Evolutionary conservation across 2,113 vertebrate species (phyloP).

Genomic region (Hyperopisus bebe): DNA sequence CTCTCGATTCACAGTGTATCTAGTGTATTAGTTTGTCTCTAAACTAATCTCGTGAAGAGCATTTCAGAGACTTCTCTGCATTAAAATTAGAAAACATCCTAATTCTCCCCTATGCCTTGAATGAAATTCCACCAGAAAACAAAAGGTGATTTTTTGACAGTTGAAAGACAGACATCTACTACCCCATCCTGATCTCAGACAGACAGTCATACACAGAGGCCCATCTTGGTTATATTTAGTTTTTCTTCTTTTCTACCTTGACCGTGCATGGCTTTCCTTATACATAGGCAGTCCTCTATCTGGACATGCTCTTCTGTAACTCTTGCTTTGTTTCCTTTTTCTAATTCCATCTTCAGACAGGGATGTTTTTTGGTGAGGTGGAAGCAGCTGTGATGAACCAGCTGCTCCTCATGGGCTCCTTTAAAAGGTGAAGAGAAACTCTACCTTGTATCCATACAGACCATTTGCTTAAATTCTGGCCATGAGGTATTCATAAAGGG

Average conservation of each 20-base stretch:
- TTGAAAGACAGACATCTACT: background rate
- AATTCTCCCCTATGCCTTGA: background rate
- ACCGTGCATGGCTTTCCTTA: background rate
- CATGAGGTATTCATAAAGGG: background rate
- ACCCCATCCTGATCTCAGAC: background rate
- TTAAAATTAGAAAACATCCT: background rate
- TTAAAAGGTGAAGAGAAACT: constrained; percentile 77
- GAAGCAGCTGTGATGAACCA: constrained; percentile 98
- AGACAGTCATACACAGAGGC: background rate
- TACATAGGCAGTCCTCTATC: background rate
- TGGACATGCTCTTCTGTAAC: background rate
- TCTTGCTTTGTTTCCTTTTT: background rate
- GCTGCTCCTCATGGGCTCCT: constrained; percentile 92
- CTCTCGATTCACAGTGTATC: background rate
- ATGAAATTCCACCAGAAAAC: background rate
- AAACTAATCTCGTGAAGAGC: background rate
- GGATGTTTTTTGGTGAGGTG: constrained; percentile 90
- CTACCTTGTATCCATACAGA: background rate
- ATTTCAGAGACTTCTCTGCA: background rate
- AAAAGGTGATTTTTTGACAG: background rate
- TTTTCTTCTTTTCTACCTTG: background rate
- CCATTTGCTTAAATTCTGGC: background rate
- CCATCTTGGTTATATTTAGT: background rate
- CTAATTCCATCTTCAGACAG: constrained; percentile 63
- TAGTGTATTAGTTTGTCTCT: background rate